Percentiles rank a stretch among this genome's conserved stretches.
Conservation (phyloP, 2,888 invertebrate genomes). For the Polylopha cassiicola region DNA sequence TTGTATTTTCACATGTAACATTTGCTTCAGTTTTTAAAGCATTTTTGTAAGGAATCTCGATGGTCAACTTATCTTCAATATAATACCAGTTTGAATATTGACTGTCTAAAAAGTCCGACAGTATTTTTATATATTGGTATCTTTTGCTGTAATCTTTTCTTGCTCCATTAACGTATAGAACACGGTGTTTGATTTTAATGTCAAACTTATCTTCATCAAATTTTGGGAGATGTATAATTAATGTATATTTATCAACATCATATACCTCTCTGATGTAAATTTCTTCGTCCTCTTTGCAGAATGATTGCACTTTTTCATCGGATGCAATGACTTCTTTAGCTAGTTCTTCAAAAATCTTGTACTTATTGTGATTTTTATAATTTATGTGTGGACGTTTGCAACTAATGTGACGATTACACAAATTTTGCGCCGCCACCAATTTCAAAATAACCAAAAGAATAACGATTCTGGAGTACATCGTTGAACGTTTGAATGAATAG, state of each 20-base stretch:
- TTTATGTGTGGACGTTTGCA: no score
- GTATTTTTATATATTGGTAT: constrained; percentile 9
- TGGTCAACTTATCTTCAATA: constrained; percentile 1
- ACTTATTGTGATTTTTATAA: no score
- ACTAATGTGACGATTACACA: no score
- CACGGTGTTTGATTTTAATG: constrained; percentile 16
- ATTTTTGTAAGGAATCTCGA: constrained; percentile 7
- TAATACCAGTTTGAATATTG: constrained; percentile 7
- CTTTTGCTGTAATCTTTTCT: neutral
- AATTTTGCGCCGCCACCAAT: no score
- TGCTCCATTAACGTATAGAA: constrained; percentile 9
- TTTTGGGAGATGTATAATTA: constrained; percentile 4
- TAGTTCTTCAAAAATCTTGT: no score
- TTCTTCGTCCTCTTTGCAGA: constrained; percentile 6
- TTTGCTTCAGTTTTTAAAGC: neutral
- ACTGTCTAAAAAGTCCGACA: constrained; percentile 5
- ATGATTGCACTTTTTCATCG: constrained; percentile 6
- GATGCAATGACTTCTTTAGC: constrained; percentile 9
- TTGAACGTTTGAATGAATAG: no score
- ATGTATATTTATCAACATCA: constrained; percentile 8
- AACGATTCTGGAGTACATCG: no score
- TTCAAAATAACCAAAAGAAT: no score
- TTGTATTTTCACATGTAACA: constrained; percentile 4
- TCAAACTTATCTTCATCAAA: constrained; percentile 9
- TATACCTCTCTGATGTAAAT: constrained; percentile 5